phyloP scores from a whole-genome alignment of 2,113 vertebrate species.

The Mastomys coucha region DNA sequence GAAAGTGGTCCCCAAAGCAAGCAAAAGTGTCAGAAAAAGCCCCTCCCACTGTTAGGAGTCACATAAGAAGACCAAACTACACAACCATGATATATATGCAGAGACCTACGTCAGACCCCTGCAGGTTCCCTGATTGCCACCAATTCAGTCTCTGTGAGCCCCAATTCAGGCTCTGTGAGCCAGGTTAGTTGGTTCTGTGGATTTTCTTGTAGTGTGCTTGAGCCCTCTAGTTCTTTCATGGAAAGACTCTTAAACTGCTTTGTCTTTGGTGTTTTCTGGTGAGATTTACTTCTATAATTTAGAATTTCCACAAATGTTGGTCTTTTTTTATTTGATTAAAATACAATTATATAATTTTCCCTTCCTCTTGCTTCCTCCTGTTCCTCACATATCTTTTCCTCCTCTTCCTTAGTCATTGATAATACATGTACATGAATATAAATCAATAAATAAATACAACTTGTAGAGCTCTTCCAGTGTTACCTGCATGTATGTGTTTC shows the following conservation, averaged over 20 bases:
- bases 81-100: not conserved
- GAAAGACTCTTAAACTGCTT: not conserved
- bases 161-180: not conserved
- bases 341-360: not conserved
- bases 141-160: not conserved
- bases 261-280: not conserved
- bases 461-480: not conserved
- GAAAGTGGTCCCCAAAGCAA: not conserved
- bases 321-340: not conserved
- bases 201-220: not conserved
- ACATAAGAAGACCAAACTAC: not conserved
- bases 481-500: not conserved
- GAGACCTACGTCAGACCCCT: not conserved
- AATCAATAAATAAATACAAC: not conserved
- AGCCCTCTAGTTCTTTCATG: not conserved
- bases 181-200: not conserved
- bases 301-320: constrained; percentile 9
- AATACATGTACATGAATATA: not conserved
- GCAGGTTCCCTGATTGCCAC: not conserved
- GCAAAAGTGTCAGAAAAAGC: not conserved
- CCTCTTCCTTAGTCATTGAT: not conserved
- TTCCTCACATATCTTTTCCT: not conserved
- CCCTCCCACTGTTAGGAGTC: not conserved
- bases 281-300: not conserved
- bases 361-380: not conserved